phyloP scores from a whole-genome alignment of 2,888 invertebrate species.

The Ochropleura plecta region DNA sequence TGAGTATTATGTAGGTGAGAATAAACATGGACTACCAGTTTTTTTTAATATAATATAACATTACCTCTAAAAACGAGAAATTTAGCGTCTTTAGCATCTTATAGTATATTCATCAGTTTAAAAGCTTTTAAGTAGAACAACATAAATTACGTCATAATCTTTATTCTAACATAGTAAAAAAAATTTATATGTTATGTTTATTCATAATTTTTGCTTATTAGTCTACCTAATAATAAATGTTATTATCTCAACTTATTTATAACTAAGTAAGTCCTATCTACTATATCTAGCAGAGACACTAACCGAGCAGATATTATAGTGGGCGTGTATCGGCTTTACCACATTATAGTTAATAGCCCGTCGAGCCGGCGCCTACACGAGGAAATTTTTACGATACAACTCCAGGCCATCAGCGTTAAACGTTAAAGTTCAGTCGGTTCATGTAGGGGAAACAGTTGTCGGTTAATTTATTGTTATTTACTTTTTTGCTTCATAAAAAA shows the following conservation, averaged over 20 bases:
- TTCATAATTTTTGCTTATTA: background rate
- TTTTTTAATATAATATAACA: too few relatives aligned
- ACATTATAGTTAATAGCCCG: conserved; percentile 80
- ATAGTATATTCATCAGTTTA: too few relatives aligned
- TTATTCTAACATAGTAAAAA: too few relatives aligned
- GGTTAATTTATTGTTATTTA: conserved; percentile 33
- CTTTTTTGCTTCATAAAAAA: conserved; percentile 28
- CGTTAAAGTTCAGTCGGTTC: conserved; percentile 55
- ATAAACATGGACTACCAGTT: too few relatives aligned
- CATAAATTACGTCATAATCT: too few relatives aligned
- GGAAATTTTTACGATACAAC: conserved; percentile 77
- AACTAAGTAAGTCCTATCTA: conserved; percentile 1
- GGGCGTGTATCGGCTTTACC: conserved; percentile 44
- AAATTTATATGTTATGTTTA: too few relatives aligned
- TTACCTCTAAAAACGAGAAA: too few relatives aligned
- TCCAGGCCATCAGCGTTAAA: conserved; percentile 59
- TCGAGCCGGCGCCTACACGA: conserved; percentile 77
- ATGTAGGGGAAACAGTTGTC: conserved; percentile 45
- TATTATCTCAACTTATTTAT: background rate
- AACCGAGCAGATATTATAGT: conserved; percentile 37
- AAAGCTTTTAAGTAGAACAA: too few relatives aligned
- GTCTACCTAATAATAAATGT: background rate
- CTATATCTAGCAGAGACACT: conserved; percentile 8
- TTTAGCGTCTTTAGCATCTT: too few relatives aligned
- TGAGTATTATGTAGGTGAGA: too few relatives aligned